Evolutionary conservation across 2,888 invertebrate species (phyloP).

Genomic region (Drosophila percnosoma): DNA sequence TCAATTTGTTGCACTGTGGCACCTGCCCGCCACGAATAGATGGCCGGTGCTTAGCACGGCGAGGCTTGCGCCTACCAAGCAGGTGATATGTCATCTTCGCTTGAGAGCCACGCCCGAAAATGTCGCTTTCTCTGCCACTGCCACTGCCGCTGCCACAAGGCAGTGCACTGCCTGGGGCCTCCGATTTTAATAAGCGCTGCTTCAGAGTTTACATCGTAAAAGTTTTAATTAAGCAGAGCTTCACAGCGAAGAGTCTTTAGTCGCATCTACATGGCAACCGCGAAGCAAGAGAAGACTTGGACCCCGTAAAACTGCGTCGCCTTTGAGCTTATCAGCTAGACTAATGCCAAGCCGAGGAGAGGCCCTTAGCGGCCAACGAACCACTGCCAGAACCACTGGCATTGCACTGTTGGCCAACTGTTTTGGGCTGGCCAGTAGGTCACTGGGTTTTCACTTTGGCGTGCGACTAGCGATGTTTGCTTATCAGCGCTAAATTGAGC

Average conservation of each 20-base stretch:
- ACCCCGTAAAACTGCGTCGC: conserved; percentile 58
- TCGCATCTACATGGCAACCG: conserved; percentile 41
- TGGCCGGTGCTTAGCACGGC: conserved; percentile 26
- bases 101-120: conserved; percentile 34
- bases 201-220: conserved; percentile 53
- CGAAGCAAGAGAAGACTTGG: conserved; percentile 34
- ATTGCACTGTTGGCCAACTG: conserved; percentile 43
- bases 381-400: conserved; percentile 16
- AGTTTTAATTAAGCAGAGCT: conserved; percentile 72
- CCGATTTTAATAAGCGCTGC: conserved; percentile 73
- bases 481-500: conserved; percentile 69
- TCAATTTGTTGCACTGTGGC: conserved; percentile 25
- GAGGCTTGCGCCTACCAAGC: conserved; percentile 4
- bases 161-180: conserved; percentile 54
- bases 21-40: neutral
- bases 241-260: conserved; percentile 28
- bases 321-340: conserved; percentile 58
- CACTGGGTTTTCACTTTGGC: conserved; percentile 76
- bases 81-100: conserved; percentile 58
- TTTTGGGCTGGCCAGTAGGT: conserved; percentile 55
- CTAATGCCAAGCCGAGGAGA: conserved; percentile 17
- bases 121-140: conserved; percentile 5
- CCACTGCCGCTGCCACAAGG: neutral
- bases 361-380: conserved; percentile 38
- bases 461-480: conserved; percentile 66